A percentile compares a stretch with the other conserved stretches of the same genome.
Conservation (phyloP, 37 sponge, comb jelly and placozoan genomes). For the Beroe forskalii region DNA sequence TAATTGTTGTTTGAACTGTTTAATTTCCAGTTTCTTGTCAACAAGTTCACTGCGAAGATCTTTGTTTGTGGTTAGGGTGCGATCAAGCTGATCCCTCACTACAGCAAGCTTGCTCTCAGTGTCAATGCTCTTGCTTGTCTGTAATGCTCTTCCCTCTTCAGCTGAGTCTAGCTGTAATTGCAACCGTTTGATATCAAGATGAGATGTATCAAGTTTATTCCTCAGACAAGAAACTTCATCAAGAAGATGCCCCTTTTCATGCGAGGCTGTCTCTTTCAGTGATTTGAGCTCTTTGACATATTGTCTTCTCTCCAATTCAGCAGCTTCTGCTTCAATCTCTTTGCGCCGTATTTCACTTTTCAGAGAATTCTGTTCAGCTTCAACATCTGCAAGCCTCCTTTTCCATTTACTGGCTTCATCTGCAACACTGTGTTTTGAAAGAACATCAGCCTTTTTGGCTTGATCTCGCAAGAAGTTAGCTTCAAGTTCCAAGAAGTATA, state of each 20-base stretch:
- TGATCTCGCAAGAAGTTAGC: constrained; percentile 65
- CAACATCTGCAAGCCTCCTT: constrained; percentile 41
- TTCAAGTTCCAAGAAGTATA: constrained; percentile 70
- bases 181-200: not conserved
- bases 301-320: constrained; percentile 56
- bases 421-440: constrained; percentile 49
- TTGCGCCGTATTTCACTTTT: constrained; percentile 59
- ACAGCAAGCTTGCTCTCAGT: constrained; percentile 28
- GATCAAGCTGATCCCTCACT: constrained; percentile 47
- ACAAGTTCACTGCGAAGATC: constrained; percentile 21
- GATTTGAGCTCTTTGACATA: constrained; percentile 63
- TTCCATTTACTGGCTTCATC: constrained; percentile 55
- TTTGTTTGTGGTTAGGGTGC: constrained; percentile 33
- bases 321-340: constrained; percentile 63
- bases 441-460: constrained; percentile 42
- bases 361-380: constrained; percentile 52
- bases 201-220: not conserved
- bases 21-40: constrained; percentile 44
- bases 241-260: constrained; percentile 13
- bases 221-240: constrained; percentile 19
- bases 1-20: constrained; percentile 43
- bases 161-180: constrained; percentile 30
- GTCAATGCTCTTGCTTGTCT: not conserved
- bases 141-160: not conserved
- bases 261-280: constrained; percentile 22